Conservation (phyloP, 2,113 vertebrate species). For the Nycticryphes semicollaris region DNA sequence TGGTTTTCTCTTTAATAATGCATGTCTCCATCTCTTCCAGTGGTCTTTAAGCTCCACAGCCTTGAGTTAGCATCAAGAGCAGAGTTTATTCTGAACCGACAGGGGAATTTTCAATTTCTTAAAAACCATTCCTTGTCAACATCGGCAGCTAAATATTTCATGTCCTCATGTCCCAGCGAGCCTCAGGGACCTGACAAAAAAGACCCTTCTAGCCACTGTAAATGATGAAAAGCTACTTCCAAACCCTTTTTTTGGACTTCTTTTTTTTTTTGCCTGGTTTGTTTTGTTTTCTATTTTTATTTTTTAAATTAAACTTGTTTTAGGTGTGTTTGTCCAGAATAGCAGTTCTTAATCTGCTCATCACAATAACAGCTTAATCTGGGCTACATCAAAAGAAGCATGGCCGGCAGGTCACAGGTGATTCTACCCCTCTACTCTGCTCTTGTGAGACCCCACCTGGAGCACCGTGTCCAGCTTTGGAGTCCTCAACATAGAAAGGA, state of each 20-base stretch:
- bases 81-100: constrained; percentile 80
- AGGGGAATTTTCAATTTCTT: constrained; percentile 82
- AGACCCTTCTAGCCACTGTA: constrained; percentile 75
- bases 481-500: too few relatives aligned
- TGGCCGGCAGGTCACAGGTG: too few relatives aligned
- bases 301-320: background rate
- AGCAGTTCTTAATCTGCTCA: background rate
- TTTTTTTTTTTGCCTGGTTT: background rate
- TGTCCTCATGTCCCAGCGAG: constrained; percentile 75
- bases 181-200: constrained; percentile 74
- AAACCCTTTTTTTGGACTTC: background rate
- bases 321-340: background rate
- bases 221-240: constrained; percentile 77
- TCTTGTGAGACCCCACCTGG: too few relatives aligned
- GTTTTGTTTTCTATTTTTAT: background rate
- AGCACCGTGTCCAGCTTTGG: too few relatives aligned
- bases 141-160: constrained; percentile 87
- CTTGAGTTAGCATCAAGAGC: constrained; percentile 68
- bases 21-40: constrained; percentile 17
- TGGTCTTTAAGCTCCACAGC: constrained; percentile 40
- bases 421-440: too few relatives aligned
- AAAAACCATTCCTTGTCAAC: constrained; percentile 90
- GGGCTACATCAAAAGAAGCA: too few relatives aligned
- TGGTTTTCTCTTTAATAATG: constrained; percentile 58
- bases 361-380: background rate